A percentile compares a stretch with the other conserved stretches of the same genome.
These are phyloP conservation scores for Nansenia antarctica DNA, from an alignment of 2,113 vertebrate genomes.

Conservation along the genomic window DNA sequence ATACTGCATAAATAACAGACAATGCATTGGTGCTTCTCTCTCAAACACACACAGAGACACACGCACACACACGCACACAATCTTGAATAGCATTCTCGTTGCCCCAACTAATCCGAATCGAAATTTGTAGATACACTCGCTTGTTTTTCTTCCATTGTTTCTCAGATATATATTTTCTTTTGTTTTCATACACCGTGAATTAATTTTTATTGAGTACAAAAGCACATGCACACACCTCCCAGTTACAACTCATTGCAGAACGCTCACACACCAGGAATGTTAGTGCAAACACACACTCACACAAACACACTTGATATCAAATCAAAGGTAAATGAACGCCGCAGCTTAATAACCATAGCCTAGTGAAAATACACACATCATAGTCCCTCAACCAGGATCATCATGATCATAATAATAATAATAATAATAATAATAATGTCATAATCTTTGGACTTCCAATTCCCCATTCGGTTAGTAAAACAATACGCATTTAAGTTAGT, in stretches of 20 bases:
- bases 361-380: slow-evolving; percentile 16
- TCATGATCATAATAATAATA: slow-evolving; percentile 50
- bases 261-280: slow-evolving; percentile 41
- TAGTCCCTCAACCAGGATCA: slow-evolving; percentile 43
- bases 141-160: too few relatives aligned
- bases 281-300: slow-evolving; percentile 28
- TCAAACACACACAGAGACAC: slow-evolving; percentile 42
- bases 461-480: slow-evolving; percentile 77
- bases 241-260: slow-evolving; percentile 25
- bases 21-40: slow-evolving; percentile 61
- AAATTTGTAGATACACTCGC: too few relatives aligned
- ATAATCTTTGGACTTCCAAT: slow-evolving; percentile 90
- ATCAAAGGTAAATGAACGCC: slow-evolving; percentile 13
- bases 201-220: neutral
- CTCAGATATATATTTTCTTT: slow-evolving; percentile 27
- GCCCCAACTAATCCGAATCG: too few relatives aligned
- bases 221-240: neutral
- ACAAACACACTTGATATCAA: slow-evolving; percentile 25
- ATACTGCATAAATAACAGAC: slow-evolving; percentile 85
- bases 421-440: slow-evolving; percentile 15
- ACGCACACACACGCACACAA: slow-evolving; percentile 43
- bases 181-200: neutral
- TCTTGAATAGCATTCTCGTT: too few relatives aligned
- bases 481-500: slow-evolving; percentile 60
- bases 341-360: neutral